Percentiles rank a stretch among this genome's conserved stretches.
These are phyloP conservation scores for Scaptomyza graminum DNA, from an alignment of 1,140 invertebrate species.

Conservation along the genomic window DNA sequence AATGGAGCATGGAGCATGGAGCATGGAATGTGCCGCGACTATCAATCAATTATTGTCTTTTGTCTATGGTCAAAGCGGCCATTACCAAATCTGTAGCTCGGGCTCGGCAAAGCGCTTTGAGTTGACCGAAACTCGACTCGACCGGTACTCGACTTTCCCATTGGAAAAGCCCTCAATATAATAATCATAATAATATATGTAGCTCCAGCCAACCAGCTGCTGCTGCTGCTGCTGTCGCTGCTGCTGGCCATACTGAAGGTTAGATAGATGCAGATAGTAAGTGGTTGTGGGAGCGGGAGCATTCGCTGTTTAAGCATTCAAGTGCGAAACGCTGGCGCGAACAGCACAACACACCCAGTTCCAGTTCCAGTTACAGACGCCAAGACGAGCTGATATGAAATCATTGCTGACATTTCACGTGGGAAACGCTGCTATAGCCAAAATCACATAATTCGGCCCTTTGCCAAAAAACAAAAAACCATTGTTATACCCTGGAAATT, in stretches of 20 bases:
- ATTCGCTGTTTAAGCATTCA: conserved; percentile 58
- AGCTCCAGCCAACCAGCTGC: conserved; percentile 12
- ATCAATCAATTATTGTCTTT: conserved; percentile 73
- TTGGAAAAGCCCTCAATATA: conserved; percentile 70
- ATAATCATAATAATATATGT: conserved; percentile 21
- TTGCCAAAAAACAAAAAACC: neutral
- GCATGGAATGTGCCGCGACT: conserved; percentile 78
- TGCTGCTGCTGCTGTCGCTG: conserved; percentile 20
- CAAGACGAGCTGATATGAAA: conserved; percentile 21
- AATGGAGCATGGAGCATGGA: too few species aligned
- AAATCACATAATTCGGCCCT: conserved; percentile 38
- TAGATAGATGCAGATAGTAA: neutral
- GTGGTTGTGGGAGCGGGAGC: conserved; percentile 28
- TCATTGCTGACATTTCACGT: conserved; percentile 58
- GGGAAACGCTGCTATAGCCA: conserved; percentile 46
- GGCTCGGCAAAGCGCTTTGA: neutral
- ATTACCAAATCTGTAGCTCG: conserved; percentile 45
- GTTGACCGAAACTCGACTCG: conserved; percentile 37
- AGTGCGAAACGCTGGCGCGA: conserved; percentile 47
- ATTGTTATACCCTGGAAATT: too few species aligned
- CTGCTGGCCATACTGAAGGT: conserved; percentile 54
- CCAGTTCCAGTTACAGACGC: conserved; percentile 56
- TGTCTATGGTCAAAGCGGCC: conserved; percentile 46
- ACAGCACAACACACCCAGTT: conserved; percentile 63
- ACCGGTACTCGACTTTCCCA: conserved; percentile 73